Percentiles rank a stretch among this genome's conserved stretches.
Conservation (phyloP, 2,888 invertebrate species). For the Mylabris sibirica region DNA sequence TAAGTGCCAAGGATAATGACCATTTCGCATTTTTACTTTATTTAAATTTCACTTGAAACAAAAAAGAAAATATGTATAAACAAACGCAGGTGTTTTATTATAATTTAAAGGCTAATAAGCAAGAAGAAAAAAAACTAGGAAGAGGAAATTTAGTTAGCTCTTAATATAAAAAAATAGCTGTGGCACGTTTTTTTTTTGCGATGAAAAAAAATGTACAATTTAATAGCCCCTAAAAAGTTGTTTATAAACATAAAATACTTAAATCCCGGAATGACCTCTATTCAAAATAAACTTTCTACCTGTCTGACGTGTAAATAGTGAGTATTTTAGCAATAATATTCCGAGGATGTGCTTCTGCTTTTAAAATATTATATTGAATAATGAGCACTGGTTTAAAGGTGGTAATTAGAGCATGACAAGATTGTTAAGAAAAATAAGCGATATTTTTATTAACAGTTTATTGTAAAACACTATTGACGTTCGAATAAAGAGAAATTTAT, state of each 20-base stretch:
- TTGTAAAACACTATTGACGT: not conserved
- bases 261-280: constrained; percentile 22
- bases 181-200: not conserved
- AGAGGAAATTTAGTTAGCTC: constrained; percentile 1
- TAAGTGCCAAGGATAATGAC: constrained; percentile 27
- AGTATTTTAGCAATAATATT: constrained; percentile 24
- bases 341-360: constrained; percentile 42
- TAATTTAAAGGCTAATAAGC: not conserved
- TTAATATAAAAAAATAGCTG: not conserved
- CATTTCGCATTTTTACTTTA: constrained; percentile 17
- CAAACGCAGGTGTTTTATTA: not conserved
- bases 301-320: constrained; percentile 40
- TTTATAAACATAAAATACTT: not conserved
- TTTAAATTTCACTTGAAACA: not conserved
- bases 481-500: not conserved
- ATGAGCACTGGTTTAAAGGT: constrained; percentile 15
- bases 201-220: not conserved
- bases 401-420: constrained; percentile 46
- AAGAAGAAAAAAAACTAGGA: not conserved
- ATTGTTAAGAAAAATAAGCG: constrained; percentile 15
- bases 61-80: not conserved
- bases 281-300: constrained; percentile 34
- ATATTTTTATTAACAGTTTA: constrained; percentile 12
- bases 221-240: not conserved
- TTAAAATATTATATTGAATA: constrained; percentile 28